phyloP scores from a whole-genome alignment of 92 coral and sea anemone genomes.

The Parazoanthus darwini region DNA sequence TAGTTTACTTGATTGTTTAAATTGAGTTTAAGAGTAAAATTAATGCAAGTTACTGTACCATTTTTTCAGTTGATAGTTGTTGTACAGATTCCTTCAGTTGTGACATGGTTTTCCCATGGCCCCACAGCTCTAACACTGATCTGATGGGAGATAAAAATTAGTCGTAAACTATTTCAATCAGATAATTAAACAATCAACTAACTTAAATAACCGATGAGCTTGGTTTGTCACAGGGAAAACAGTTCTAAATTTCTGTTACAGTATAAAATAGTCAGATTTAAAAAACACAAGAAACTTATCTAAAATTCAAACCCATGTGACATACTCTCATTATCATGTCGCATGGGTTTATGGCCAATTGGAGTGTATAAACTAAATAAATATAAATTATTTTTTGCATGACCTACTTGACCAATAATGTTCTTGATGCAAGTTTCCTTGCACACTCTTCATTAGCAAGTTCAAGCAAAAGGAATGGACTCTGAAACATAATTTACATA shows the following conservation, averaged over 20 bases:
- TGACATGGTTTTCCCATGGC: slow-evolving; percentile 59
- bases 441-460: slow-evolving; percentile 72
- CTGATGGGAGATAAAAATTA: slow-evolving; percentile 40
- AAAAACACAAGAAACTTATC: too few relatives aligned
- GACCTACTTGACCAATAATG: slow-evolving; percentile 76
- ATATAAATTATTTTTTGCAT: not conserved
- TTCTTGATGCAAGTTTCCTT: slow-evolving; percentile 69
- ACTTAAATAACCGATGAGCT: too few relatives aligned
- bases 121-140: slow-evolving; percentile 84
- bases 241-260: too few relatives aligned
- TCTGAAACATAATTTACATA: slow-evolving; percentile 37
- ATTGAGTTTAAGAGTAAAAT: not conserved
- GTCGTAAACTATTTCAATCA: too few relatives aligned
- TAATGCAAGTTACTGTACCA: slow-evolving; percentile 52
- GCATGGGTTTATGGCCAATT: too few relatives aligned
- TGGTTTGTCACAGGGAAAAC: too few relatives aligned
- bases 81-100: slow-evolving; percentile 55
- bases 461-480: slow-evolving; percentile 65
- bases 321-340: too few relatives aligned
- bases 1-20: not conserved
- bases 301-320: too few relatives aligned
- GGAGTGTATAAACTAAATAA: too few relatives aligned
- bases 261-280: too few relatives aligned
- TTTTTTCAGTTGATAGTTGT: slow-evolving; percentile 56
- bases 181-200: too few relatives aligned